These are phyloP conservation scores for Psettodes erumei DNA, from an alignment of 2,113 vertebrate genomes.

Conservation along the genomic window DNA sequence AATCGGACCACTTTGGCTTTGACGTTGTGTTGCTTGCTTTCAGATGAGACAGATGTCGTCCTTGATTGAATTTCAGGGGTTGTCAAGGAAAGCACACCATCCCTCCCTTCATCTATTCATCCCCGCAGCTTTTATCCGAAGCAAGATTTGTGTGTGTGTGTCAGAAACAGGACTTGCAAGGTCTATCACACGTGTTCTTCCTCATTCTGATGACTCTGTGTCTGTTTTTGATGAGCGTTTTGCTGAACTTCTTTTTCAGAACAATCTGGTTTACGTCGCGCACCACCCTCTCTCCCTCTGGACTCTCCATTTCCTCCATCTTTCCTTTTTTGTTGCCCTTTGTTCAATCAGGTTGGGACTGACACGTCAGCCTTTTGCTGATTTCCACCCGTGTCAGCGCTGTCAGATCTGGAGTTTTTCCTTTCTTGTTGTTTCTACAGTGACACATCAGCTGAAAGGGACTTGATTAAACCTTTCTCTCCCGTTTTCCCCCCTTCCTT, in stretches of 20 bases:
- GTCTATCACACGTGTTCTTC: neutral
- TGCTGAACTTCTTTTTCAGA: constrained; percentile 25
- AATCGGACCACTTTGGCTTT: constrained; percentile 54
- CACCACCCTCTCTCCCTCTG: constrained; percentile 11
- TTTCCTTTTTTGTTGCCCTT: constrained; percentile 9
- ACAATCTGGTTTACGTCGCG: constrained; percentile 41
- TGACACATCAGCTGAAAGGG: constrained; percentile 68
- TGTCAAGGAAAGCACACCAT: constrained; percentile 54
- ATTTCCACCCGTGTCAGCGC: constrained; percentile 46
- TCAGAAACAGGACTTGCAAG: constrained; percentile 4
- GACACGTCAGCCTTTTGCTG: constrained; percentile 44
- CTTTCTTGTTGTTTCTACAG: constrained; percentile 39
- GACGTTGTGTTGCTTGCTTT: constrained; percentile 48
- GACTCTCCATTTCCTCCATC: constrained; percentile 7
- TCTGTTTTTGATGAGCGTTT: constrained; percentile 6
- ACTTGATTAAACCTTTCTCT: constrained; percentile 70
- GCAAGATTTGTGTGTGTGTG: constrained; percentile 45
- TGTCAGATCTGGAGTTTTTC: constrained; percentile 28
- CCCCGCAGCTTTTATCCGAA: constrained; percentile 63
- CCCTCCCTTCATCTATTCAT: constrained; percentile 6
- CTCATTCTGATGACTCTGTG: constrained; percentile 40
- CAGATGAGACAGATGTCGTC: constrained; percentile 50
- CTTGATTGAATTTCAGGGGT: constrained; percentile 64
- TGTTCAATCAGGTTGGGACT: constrained; percentile 38
- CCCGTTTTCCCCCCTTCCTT: constrained; percentile 27